These are phyloP conservation scores for Crotalus tigris DNA, from an alignment of 2,113 vertebrate species.

Conservation along the genomic window DNA sequence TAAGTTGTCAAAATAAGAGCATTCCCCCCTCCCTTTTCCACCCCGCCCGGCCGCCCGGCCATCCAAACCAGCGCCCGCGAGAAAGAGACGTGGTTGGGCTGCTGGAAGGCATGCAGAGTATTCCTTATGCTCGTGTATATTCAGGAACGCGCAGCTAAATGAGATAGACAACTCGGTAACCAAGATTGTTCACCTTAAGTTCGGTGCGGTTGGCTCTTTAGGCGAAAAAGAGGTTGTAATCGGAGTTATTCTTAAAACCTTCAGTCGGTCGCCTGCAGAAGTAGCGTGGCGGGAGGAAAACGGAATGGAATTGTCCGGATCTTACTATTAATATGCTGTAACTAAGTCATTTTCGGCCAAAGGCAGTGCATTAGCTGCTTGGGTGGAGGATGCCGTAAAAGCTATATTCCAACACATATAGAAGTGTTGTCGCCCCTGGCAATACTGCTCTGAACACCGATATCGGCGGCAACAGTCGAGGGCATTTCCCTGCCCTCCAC, in stretches of 20 bases:
- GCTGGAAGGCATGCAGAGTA: not conserved
- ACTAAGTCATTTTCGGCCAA: not conserved
- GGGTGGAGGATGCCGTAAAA: not conserved
- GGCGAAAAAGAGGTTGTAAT: not conserved
- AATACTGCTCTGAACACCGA: not conserved
- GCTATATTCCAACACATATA: not conserved
- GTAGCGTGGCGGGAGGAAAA: not conserved
- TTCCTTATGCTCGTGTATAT: not conserved
- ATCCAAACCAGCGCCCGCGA: not conserved
- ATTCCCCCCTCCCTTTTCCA: slow-evolving; percentile 4
- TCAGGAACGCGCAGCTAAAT: not conserved
- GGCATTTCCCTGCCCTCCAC: not conserved
- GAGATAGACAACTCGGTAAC: not conserved
- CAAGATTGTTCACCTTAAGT: not conserved
- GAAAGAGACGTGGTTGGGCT: not conserved
- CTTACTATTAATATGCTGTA: not conserved
- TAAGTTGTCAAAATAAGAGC: slow-evolving; percentile 74
- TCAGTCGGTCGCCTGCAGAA: not conserved
- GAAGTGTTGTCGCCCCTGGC: not conserved
- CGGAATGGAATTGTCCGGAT: not conserved
- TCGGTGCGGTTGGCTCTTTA: not conserved
- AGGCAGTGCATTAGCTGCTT: not conserved
- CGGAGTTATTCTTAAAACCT: not conserved
- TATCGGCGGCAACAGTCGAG: not conserved
- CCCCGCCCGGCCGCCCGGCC: not conserved